Evolutionary conservation across 2,113 vertebrate genomes (phyloP).

Genomic region (Neofelis nebulosa): DNA sequence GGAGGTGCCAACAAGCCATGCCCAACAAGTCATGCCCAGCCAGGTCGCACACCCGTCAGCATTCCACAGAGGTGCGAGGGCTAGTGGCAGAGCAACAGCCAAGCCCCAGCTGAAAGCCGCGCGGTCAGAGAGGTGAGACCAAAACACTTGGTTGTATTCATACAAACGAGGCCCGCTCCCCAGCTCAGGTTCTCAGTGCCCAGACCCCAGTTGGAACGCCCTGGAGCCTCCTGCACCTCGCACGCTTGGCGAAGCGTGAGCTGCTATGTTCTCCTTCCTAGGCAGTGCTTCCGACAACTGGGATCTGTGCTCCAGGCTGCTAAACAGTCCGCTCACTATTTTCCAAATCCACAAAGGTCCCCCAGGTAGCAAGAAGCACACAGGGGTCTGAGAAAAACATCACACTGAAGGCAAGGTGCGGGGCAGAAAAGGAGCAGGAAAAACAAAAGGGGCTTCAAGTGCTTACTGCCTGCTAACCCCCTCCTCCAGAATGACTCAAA

Average conservation of each 20-base stretch:
- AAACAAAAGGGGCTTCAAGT: conserved; percentile 33
- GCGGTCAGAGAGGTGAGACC: background rate
- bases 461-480: conserved; percentile 4
- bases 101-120: background rate
- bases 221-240: background rate
- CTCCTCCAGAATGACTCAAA: conserved; percentile 33
- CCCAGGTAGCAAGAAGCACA: conserved; percentile 35
- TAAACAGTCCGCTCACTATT: background rate
- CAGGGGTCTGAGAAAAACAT: background rate
- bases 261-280: background rate
- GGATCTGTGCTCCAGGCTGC: conserved; percentile 12
- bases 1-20: background rate
- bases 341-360: conserved; percentile 20
- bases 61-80: background rate
- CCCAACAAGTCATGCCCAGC: background rate
- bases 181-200: background rate
- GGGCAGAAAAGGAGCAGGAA: conserved; percentile 28
- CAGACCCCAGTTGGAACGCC: background rate
- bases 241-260: background rate
- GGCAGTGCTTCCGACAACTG: background rate
- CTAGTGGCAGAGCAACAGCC: background rate
- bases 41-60: background rate
- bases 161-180: background rate
- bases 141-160: background rate
- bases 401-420: background rate